Percentiles rank a stretch among this genome's conserved stretches.
These are phyloP conservation scores for Danio rerio DNA, from an alignment of 2,113 vertebrate genomes.

Conservation along the genomic window GRCz12tu NC_133178.1:56988001-56988500, in stretches of 20 bases:
- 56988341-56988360: slow-evolving; percentile 74
- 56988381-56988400: slow-evolving; percentile 60
- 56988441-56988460: slow-evolving; percentile 31
- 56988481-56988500: no score
- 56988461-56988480: no score
- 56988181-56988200: slow-evolving; percentile 74
- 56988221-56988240: slow-evolving; percentile 51
- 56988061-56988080: slow-evolving; percentile 90
- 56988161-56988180: slow-evolving; percentile 77
- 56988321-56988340: slow-evolving; percentile 80
- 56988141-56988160: slow-evolving; percentile 87
- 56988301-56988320: slow-evolving; percentile 72
- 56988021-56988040: slow-evolving; percentile 63
- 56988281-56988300: slow-evolving; percentile 59
- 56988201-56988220: slow-evolving; percentile 39
- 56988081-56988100: slow-evolving; percentile 97
- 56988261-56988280: slow-evolving; percentile 40
- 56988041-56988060: slow-evolving; percentile 90
- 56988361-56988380: slow-evolving; percentile 71
- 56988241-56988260: slow-evolving; percentile 20
- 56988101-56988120: slow-evolving; percentile 93
- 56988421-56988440: slow-evolving; percentile 22
- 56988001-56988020: slow-evolving; percentile 46
- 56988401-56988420: slow-evolving; percentile 43
- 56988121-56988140: slow-evolving; percentile 89